phyloP scores from a whole-genome alignment of 2,797 vertebrate genomes.

The Anguilla anguilla region DNA sequence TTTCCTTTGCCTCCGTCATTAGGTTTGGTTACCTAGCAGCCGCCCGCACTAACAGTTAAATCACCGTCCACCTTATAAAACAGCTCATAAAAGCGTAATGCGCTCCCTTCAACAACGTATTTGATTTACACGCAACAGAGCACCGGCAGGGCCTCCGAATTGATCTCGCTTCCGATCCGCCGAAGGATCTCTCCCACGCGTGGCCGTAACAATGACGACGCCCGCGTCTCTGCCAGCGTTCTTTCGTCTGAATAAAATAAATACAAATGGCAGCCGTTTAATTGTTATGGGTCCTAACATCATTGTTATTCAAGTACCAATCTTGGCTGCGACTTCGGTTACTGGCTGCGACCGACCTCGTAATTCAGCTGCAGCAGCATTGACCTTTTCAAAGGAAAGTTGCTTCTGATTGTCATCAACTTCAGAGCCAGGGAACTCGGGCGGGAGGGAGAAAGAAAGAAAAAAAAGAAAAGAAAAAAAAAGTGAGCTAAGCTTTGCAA shows the following conservation, averaged over 20 bases:
- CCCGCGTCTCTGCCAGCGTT: no score
- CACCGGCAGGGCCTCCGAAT: background rate
- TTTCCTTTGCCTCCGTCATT: background rate
- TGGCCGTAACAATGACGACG: background rate
- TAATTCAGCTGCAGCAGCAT: background rate
- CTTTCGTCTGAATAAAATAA: background rate
- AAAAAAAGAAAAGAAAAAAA: no score
- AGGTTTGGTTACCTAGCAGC: background rate
- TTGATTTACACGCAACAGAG: background rate
- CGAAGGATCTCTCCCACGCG: background rate
- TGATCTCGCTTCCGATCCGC: background rate
- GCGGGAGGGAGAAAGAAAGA: background rate
- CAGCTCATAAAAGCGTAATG: background rate
- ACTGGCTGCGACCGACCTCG: background rate
- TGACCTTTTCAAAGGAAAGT: background rate
- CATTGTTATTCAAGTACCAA: background rate
- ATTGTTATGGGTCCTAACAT: background rate
- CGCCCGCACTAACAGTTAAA: background rate
- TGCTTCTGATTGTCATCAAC: background rate
- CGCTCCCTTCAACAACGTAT: background rate
- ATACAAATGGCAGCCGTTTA: background rate
- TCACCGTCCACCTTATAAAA: background rate
- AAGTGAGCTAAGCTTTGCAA: no score
- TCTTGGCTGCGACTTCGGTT: background rate
- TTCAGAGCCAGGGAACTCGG: background rate